Evolutionary conservation across 2,113 vertebrate species (phyloP).

Genomic region (Atherinomorus stipes): DNA sequence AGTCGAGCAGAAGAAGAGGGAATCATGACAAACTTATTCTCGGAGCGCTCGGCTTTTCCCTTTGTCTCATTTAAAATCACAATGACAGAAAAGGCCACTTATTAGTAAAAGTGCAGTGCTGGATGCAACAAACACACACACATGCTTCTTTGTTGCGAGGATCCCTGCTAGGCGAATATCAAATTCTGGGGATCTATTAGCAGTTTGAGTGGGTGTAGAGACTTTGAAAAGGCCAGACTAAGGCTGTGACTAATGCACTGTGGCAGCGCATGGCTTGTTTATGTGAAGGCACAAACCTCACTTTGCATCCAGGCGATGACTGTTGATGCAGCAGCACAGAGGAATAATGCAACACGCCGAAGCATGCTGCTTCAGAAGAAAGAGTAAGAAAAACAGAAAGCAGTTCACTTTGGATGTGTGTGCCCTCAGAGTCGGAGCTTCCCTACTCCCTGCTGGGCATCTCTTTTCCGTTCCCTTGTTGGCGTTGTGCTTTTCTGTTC

Average conservation of each 20-base stretch:
- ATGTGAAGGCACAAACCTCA: constrained; percentile 57
- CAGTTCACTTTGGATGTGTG: not conserved
- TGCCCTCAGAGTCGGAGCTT: constrained; percentile 23
- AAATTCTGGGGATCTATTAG: constrained; percentile 68
- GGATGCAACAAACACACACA: not conserved
- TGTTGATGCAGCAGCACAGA: constrained; percentile 21
- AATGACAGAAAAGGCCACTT: constrained; percentile 14
- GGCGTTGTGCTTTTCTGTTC: constrained; percentile 12
- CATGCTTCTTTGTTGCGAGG: constrained; percentile 18
- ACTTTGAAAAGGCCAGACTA: constrained; percentile 75
- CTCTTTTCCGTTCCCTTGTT: constrained; percentile 26
- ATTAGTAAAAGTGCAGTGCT: constrained; percentile 13
- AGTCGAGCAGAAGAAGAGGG: constrained; percentile 29
- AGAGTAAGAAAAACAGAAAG: constrained; percentile 13
- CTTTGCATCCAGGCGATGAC: constrained; percentile 57
- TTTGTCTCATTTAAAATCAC: constrained; percentile 12
- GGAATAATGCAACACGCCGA: constrained; percentile 38
- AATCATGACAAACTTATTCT: constrained; percentile 13
- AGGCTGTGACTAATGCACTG: constrained; percentile 70
- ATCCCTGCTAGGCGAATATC: constrained; percentile 57
- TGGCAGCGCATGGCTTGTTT: constrained; percentile 71
- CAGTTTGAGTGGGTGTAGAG: constrained; percentile 64
- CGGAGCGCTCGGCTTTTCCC: not conserved
- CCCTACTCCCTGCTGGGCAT: constrained; percentile 20
- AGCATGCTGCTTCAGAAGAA: constrained; percentile 7